A percentile compares a stretch with the other conserved stretches of the same genome.
phyloP scores from a whole-genome alignment of 92 coral and sea anemone species.

The Virgularia gustaviana region DNA sequence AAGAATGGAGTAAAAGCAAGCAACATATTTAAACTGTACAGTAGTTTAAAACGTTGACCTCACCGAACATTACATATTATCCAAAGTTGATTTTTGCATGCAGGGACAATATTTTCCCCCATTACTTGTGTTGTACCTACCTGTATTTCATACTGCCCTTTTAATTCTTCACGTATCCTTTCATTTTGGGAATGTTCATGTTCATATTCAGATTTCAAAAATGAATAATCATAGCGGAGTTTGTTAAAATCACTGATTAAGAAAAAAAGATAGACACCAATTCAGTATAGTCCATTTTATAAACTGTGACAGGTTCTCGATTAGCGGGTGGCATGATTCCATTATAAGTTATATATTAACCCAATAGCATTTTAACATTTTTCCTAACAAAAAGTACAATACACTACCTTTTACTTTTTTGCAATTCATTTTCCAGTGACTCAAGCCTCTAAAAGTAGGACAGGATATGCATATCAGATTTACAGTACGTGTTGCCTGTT shows the following conservation, averaged over 20 bases:
- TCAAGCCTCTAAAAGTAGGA: slow-evolving; percentile 64
- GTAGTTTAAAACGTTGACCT: not conserved
- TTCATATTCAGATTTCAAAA: slow-evolving; percentile 94
- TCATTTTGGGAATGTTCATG: slow-evolving; percentile 72
- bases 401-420: slow-evolving; percentile 52
- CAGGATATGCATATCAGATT: not conserved
- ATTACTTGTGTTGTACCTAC: slow-evolving; percentile 19
- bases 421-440: slow-evolving; percentile 80
- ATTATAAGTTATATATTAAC: too few species aligned
- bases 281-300: too few species aligned
- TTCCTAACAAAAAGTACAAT: too few species aligned
- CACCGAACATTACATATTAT: too few species aligned
- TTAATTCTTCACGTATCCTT: slow-evolving; percentile 68
- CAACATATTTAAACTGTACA: not conserved
- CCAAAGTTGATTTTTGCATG: not conserved
- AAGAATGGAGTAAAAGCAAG: not conserved
- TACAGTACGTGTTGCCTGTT: too few species aligned
- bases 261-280: slow-evolving; percentile 8
- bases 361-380: not conserved
- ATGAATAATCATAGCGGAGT: slow-evolving; percentile 92
- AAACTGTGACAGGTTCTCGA: too few species aligned
- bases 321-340: too few species aligned
- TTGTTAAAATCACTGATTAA: slow-evolving; percentile 86
- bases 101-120: not conserved
- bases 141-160: slow-evolving; percentile 77